A percentile compares a stretch with the other conserved stretches of the same genome.
phyloP scores from a whole-genome alignment of 2,888 invertebrate genomes.

The Drosophila borealis region DNA sequence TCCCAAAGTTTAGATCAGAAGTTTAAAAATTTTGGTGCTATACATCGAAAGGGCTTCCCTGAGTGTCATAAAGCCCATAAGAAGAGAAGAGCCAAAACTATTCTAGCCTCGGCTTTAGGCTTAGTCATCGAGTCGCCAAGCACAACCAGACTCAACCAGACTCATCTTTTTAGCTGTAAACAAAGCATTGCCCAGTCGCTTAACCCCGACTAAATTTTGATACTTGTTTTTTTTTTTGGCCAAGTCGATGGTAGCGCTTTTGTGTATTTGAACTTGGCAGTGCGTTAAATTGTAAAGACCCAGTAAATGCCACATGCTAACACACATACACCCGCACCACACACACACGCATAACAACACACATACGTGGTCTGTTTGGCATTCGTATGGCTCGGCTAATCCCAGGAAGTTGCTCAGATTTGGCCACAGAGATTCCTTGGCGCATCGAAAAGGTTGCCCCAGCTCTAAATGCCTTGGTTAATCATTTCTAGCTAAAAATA shows the following conservation, averaged over 20 bases:
- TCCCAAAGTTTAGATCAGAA: no score
- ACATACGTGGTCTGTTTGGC: slow-evolving; percentile 34
- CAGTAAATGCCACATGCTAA: slow-evolving; percentile 51
- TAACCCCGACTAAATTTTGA: not conserved
- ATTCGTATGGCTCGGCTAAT: slow-evolving; percentile 61
- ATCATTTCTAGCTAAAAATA: slow-evolving; percentile 65
- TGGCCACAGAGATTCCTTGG: slow-evolving; percentile 66
- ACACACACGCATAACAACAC: slow-evolving; percentile 23
- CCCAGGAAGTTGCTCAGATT: slow-evolving; percentile 75
- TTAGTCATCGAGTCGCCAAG: no score
- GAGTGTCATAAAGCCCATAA: no score
- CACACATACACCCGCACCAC: slow-evolving; percentile 19
- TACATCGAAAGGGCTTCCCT: no score
- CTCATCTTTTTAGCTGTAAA: not conserved
- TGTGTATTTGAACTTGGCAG: slow-evolving; percentile 80
- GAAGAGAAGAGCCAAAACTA: no score
- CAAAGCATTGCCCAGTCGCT: not conserved
- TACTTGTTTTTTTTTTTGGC: slow-evolving; percentile 37
- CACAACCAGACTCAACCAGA: no score
- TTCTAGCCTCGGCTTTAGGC: no score
- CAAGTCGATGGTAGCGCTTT: slow-evolving; percentile 60
- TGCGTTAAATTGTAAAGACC: slow-evolving; percentile 78
- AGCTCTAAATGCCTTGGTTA: slow-evolving; percentile 47
- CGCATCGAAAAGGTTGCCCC: slow-evolving; percentile 25
- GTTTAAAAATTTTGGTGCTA: no score